Base-by-base conservation (phyloP, 2,797 vertebrate genomes). In the Mastacembelus armatus region DNA sequence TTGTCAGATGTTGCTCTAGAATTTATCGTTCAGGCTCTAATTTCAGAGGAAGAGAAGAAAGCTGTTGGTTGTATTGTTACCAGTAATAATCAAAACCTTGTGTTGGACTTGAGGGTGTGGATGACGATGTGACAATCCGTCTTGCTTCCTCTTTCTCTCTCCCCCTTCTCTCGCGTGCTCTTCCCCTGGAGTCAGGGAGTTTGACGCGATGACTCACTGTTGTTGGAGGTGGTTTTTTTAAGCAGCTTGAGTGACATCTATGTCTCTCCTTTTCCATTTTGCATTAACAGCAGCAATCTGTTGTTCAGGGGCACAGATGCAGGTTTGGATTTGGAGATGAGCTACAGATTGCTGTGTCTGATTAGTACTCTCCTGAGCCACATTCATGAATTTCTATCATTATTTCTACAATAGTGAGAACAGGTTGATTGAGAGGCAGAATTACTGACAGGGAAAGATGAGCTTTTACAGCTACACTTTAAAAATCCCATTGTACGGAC, bases 241-340 rank as follows among this genome's bases (percentile, higher is more conserved):
- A 80, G 62, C 74, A 74, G 72, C 63, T 75, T 82, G 79, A 85
- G 63, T 71, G 78, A 80, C 80, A 74, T 72, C 29, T 14, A 10
- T 52, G 52, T 27, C n/a, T 77, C 21, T 29, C 29, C 52, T 44
- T 62, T 35, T n/a, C 22, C 3, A 2, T 36, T 81, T 66, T 33
- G 52, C 51, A 81, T 81, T 77, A 83, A 78, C 39, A 54, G 49
- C 71, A 71, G 56, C 81, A 78, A 69, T 83, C 81, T 81, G 81
- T 84, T 22, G 39, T 54, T 71, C 52, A 59, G 66, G 58, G 71
- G 44, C 76, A 62, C 76, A 82, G 74, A 84, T 68, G 83, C 76
- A 77, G 71, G 66, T 78, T 64, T 77, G 59, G 81, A 66, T 81
- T 68, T 39, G 43, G 40, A 73, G 66, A 60, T 15, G 15, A 57